Evolutionary conservation across 2,113 vertebrate genomes (phyloP), one percentile per base, ranked within the genome.

Genomic region (Galbula dea): DNA sequence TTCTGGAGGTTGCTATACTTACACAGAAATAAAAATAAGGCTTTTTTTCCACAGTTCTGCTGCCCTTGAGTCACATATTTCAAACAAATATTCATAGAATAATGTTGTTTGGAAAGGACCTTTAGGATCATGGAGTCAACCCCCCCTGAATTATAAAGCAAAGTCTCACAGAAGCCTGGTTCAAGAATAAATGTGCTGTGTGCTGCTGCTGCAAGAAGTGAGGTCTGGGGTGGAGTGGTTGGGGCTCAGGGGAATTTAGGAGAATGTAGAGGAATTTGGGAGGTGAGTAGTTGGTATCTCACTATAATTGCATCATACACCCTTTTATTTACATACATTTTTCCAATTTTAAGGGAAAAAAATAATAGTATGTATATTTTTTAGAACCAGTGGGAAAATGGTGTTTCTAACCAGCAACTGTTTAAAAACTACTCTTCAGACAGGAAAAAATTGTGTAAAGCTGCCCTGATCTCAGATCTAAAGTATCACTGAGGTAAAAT

Each of bases 301-400:
- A 0, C 49, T 39, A 0, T 0, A 12, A 15, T 5, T 34, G 55
- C 55, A 16, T 37, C 26, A 3, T 1, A 1, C 7, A 0, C 65
- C 2, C 2, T n/a, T 66, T 75, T 16, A 27, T 24, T 71, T 46
- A 49, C 46, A 20, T n/a, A 10, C 8, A 43, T 2, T 62, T 69
- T 68, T 77, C 46, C 15, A 32, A 2, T 45, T 45, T 54, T 6
- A 6, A 63, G 36, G 29, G 19, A 43, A 15, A 62, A 48, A 52
- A 73, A 7, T 7, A 7, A 24, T 10, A 13, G 7, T 12, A 6
- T 29, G 13, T 45, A 51, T 57, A 8, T 69, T 48, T 49, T 58
- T 65, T 46, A 55, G 36, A 92, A 15, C 6, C 4, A 45, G 15
- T 55, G 73, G 41, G 51, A 67, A 45, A 62, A 18, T 6, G 18